Percentiles rank a stretch among this genome's conserved stretches.
Evolutionary conservation across 2,797 vertebrate species (phyloP).

Genomic region (Delichon dasypus): DNA sequence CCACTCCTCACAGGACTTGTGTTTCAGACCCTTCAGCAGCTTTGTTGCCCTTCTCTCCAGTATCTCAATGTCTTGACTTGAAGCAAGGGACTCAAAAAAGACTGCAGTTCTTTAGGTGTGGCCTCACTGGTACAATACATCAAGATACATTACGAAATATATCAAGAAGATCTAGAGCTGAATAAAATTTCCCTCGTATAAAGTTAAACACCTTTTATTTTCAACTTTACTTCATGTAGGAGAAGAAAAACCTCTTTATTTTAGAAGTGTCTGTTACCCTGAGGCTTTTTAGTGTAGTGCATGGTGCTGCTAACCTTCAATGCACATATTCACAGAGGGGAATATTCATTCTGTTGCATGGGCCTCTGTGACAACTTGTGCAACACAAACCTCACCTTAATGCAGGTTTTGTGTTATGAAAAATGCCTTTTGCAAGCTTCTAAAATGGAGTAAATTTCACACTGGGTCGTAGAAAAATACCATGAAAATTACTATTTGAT

Average conservation of each 20-base stretch:
- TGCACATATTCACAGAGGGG: neutral
- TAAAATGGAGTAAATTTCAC: neutral
- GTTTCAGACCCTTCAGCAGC: neutral
- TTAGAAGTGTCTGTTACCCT: neutral
- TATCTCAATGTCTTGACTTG: neutral
- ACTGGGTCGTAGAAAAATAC: neutral
- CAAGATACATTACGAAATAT: neutral
- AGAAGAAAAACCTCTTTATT: neutral
- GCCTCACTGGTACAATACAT: neutral
- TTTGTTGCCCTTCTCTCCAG: neutral
- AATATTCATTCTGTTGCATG: neutral
- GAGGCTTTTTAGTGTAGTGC: neutral
- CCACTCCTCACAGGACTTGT: too few relatives aligned
- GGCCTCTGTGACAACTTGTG: neutral
- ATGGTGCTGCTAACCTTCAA: neutral
- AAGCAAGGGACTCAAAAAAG: neutral
- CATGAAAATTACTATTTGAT: neutral
- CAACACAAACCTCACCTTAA: neutral
- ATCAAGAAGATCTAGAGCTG: neutral
- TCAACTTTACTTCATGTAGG: neutral
- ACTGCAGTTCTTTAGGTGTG: neutral
- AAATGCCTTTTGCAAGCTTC: neutral
- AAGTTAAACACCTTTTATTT: neutral
- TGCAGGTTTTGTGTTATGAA: neutral
- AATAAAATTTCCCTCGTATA: neutral